These are phyloP conservation scores for Albula glossodonta DNA, from an alignment of 2,113 vertebrate species.

Conservation along the genomic window DNA sequence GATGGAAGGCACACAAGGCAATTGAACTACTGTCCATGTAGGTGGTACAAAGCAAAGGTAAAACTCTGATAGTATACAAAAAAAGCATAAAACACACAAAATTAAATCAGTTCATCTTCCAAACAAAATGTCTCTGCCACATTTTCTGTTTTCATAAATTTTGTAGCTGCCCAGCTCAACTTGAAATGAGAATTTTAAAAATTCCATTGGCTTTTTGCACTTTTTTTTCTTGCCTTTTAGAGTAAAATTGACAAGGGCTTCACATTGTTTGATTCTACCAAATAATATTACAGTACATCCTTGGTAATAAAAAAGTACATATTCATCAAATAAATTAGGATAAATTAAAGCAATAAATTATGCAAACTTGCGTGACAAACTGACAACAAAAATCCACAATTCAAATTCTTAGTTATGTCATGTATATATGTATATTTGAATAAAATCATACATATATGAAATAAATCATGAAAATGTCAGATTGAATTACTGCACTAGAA, in stretches of 20 bases:
- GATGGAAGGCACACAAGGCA: conserved; percentile 93
- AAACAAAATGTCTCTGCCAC: conserved; percentile 52
- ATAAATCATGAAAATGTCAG: conserved; percentile 77
- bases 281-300: conserved; percentile 94
- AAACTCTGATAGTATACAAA: conserved; percentile 84
- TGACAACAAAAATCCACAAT: conserved; percentile 86
- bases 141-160: conserved; percentile 73
- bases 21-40: conserved; percentile 87
- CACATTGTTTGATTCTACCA: conserved; percentile 77
- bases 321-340: conserved; percentile 97
- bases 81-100: conserved; percentile 84
- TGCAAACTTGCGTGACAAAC: conserved; percentile 95
- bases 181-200: conserved; percentile 69
- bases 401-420: conserved; percentile 78
- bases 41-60: conserved; percentile 90
- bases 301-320: conserved; percentile 90
- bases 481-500: conserved; percentile 81
- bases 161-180: conserved; percentile 85
- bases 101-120: conserved; percentile 71
- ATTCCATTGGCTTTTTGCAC: conserved; percentile 83
- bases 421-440: conserved; percentile 29
- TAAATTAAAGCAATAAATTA: conserved; percentile 99
- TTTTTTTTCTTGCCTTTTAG: conserved; percentile 56
- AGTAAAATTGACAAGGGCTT: conserved; percentile 71
- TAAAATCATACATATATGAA: conserved; percentile 28